Evolutionary conservation across 1,140 invertebrate species (phyloP), one percentile per base, ranked within the genome.

Genomic region (Zaprionus camerounensis): DNA sequence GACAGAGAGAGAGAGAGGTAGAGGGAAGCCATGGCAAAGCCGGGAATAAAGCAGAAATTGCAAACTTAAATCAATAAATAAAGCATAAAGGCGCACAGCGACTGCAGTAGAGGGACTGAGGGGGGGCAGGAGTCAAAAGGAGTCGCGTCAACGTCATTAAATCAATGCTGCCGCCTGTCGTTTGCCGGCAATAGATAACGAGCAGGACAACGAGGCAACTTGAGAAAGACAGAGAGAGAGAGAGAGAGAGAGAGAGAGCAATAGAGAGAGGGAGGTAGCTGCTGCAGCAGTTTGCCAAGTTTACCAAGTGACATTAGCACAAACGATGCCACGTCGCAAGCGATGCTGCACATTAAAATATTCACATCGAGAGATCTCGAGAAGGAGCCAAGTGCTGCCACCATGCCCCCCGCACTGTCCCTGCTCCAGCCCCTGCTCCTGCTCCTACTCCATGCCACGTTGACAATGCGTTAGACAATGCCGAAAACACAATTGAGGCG

Each of bases 31-130:
- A 67, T 26, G 56, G 68, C 55, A 73, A 63, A 79, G 79, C 61
- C 28, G 28, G 28, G 77, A 59, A 80, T 88, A 88, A 71, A 70
- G 71, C 69, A 63, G 80, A 88, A 83, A 87, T 87, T 84, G 81
- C 85, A 90, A 88, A 88, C 86, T 90, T 90, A 90, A 90, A 90
- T 90, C 86, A 90, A 90, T 90, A 90, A 90, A 90, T 91, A 90
- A 90, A 91, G 86, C 86, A 90, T 86, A 77, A 80, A 80, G 69
- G 66, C 71, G 38, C 57, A 44, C 46, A 26, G 22, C 44, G n/a
- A 56, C 51, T 20, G 46, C 36, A 13, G 31, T 11, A 3, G 28
- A 34, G 61, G n/a, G 61, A 24, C 17, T n/a, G 12, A 36, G 12
- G 12, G 17, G 13, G 44, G 64, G 62, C 22, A 49, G 69, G 70